These are phyloP conservation scores for Paralichthys olivaceus DNA, from an alignment of 2,113 vertebrate genomes.

Conservation along the genomic window DNA sequence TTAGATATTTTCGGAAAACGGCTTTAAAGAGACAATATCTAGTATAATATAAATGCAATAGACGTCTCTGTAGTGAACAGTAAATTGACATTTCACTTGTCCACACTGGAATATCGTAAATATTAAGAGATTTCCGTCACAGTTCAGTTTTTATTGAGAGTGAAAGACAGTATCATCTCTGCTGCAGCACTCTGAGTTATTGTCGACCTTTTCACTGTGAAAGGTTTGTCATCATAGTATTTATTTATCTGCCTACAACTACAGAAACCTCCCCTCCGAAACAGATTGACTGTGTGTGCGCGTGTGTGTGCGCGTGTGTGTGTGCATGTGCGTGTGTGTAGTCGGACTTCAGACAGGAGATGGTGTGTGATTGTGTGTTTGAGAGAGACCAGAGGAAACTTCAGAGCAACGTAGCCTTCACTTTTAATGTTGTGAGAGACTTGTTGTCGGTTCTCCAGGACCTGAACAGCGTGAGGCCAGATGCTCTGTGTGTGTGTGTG, in stretches of 20 bases:
- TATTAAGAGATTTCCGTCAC: too few species aligned
- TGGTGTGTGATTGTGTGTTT: background rate
- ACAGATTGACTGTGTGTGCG: background rate
- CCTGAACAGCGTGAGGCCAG: conserved; percentile 40
- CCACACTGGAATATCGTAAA: background rate
- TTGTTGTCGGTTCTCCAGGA: conserved; percentile 12
- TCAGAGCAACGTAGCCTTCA: conserved; percentile 16
- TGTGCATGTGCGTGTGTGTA: background rate
- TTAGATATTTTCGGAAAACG: too few species aligned
- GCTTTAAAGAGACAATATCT: too few species aligned
- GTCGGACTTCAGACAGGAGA: background rate
- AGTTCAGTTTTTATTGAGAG: background rate
- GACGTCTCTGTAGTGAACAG: background rate
- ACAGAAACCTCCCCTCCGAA: background rate
- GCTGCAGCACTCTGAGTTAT: background rate
- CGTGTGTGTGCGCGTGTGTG: background rate
- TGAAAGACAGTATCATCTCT: background rate
- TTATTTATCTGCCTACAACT: too few species aligned
- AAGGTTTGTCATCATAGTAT: background rate
- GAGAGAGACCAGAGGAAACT: conserved; percentile 6
- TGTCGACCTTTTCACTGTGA: background rate
- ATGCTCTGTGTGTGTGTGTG: conserved; percentile 2
- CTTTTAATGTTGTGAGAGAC: too few species aligned
- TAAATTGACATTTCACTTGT: background rate
- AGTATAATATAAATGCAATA: too few species aligned